A percentile compares a stretch with the other conserved stretches of the same genome.
Evolutionary conservation across 2,888 invertebrate genomes (phyloP).

Genomic region (Cordylochernes scorpioides): DNA sequence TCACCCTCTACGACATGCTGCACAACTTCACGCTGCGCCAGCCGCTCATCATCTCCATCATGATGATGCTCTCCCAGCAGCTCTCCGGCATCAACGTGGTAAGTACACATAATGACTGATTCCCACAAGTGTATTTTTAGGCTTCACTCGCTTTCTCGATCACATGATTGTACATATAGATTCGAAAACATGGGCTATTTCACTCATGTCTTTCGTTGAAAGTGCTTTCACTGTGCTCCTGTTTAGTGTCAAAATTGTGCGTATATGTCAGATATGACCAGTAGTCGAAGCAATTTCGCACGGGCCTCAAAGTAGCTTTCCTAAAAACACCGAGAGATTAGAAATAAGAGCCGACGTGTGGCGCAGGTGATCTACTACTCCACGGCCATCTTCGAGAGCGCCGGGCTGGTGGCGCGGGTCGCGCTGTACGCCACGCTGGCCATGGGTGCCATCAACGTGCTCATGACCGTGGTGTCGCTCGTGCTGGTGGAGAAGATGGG

Average conservation of each 20-base stretch:
- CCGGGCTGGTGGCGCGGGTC: conserved; percentile 31
- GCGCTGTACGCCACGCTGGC: conserved; percentile 56
- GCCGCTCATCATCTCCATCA: conserved; percentile 46
- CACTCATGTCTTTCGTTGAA: too few species aligned
- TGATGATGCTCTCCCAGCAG: conserved; percentile 54
- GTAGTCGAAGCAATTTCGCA: too few species aligned
- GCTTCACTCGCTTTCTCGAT: too few species aligned
- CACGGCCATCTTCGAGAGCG: conserved; percentile 43
- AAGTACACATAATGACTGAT: conserved; percentile 20
- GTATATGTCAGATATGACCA: too few species aligned
- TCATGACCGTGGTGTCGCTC: conserved; percentile 56
- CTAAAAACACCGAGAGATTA: too few species aligned
- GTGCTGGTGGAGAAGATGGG: conserved; percentile 54
- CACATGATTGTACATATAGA: too few species aligned
- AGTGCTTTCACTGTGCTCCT: too few species aligned
- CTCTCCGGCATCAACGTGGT: conserved; percentile 71
- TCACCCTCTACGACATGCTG: conserved; percentile 41
- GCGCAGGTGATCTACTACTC: conserved; percentile 52
- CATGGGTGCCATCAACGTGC: conserved; percentile 56
- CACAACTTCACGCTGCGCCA: conserved; percentile 40
- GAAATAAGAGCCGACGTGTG: too few species aligned
- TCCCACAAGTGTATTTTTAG: too few species aligned
- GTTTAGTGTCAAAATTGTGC: too few species aligned
- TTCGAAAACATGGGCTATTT: too few species aligned
- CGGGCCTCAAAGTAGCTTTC: too few species aligned